Evolutionary conservation across 2,113 vertebrate genomes (phyloP).

Genomic region (Plotosus lineatus): DNA sequence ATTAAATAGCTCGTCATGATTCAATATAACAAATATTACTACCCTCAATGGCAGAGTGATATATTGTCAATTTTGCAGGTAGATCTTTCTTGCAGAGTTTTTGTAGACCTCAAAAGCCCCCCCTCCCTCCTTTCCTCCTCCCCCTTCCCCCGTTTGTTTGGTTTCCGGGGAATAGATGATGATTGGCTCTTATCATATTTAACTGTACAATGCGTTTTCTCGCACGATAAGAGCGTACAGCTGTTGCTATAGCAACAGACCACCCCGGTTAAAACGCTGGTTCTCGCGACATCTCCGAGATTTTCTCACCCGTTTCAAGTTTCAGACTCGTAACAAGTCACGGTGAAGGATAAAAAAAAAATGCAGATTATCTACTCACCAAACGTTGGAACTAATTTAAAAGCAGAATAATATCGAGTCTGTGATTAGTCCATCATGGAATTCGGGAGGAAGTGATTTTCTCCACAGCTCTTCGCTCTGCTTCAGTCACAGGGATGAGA

Average conservation of each 20-base stretch:
- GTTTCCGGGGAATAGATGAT: too few species aligned
- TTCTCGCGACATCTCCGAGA: neutral
- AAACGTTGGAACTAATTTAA: neutral
- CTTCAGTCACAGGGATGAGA: neutral
- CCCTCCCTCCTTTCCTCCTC: too few species aligned
- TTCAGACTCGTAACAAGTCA: neutral
- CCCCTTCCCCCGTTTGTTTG: too few species aligned
- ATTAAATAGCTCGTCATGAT: neutral
- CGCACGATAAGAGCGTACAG: neutral
- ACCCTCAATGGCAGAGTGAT: too few species aligned
- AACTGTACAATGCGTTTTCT: neutral
- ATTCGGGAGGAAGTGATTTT: neutral
- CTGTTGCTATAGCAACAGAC: neutral
- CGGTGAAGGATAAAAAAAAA: neutral
- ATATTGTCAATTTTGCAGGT: too few species aligned
- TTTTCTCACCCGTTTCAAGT: neutral
- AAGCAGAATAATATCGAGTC: neutral
- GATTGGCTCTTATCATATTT: neutral
- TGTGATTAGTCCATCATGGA: constrained; percentile 3
- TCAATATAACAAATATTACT: too few species aligned
- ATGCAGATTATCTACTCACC: neutral
- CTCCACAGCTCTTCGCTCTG: neutral
- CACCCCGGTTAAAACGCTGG: neutral
- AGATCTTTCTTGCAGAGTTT: too few species aligned
- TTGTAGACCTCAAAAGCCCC: too few species aligned